Base-by-base conservation (phyloP, 2,797 vertebrate species). In the Pipistrellus nathusii region DNA sequence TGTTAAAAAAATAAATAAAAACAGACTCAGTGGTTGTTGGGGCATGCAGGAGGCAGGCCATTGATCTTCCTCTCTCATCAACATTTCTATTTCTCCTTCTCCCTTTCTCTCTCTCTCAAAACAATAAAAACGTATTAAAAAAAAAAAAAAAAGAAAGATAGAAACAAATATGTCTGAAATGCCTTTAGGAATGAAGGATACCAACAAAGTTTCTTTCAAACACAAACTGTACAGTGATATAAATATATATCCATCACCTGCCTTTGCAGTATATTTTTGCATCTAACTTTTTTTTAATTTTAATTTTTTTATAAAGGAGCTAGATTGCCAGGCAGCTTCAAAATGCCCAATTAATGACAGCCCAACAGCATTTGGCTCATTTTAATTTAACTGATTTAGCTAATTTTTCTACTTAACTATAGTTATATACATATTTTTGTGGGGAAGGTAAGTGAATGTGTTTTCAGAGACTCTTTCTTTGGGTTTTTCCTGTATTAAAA, bases 401-500 rank as follows among this genome's bases (percentile, higher is more conserved):
- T 82, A 25, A 73, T 38, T 85, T 93, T 85, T 25, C 32, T 75
- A 59, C 51, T 82, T 62, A 44, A 51, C 48, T 62, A 53, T 30
- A 41, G 73, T 35, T 72, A 64, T 55, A 81, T 8, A 32, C 30
- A 21, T 15, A 4, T 69, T 25, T 71, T 46, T 64, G 46, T 35
- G 38, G 57, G 35, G 18, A 13, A 75, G 7, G 17, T 27, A 48
- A n/a, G 18, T 41, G 81, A 38, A 53, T 51, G 88, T 92, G 41
- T 75, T 82, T 96, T 78, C 66, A 27, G 66, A 77, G 66, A 59
- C 38, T 75, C 38, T 69, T 84, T 66, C 59, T 85, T 71, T 38
- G 25, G 11, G 25, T n/a, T 76, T 88, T 81, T 93, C 21, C 51
- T 55, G 17, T 55, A 23, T 81, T 73, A 88, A 84, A 41, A 41